Percentiles rank a stretch among this genome's conserved stretches.
These are phyloP conservation scores for Myanophis thanlyinensis DNA, from an alignment of 2,113 vertebrate species.

Conservation along the genomic window DNA sequence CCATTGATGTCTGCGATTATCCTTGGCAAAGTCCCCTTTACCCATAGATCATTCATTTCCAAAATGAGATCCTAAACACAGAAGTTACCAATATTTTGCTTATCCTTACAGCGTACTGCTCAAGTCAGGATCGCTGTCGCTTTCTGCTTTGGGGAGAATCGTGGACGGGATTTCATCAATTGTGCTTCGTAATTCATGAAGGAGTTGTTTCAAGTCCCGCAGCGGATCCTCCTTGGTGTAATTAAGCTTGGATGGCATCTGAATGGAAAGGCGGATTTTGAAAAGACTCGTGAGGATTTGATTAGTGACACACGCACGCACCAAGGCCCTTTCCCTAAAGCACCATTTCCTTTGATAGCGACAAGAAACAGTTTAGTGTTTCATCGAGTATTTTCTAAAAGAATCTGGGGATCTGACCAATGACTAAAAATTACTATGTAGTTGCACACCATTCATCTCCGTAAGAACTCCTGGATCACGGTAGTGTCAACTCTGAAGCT, in stretches of 20 bases:
- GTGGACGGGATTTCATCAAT: slow-evolving; percentile 55
- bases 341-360: not conserved
- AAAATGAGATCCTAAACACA: not conserved
- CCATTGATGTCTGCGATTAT: not conserved
- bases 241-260: slow-evolving; percentile 52
- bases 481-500: too few relatives aligned
- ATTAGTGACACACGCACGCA: not conserved
- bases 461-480: not conserved
- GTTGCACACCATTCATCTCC: not conserved
- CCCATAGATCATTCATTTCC: not conserved
- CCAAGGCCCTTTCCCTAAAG: not conserved
- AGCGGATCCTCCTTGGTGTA: slow-evolving; percentile 63
- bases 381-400: not conserved
- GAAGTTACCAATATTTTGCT: rapidly evolving
- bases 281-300: not conserved
- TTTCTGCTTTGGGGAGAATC: slow-evolving; percentile 38
- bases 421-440: not conserved
- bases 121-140: not conserved
- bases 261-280: slow-evolving; percentile 25
- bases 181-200: slow-evolving; percentile 65
- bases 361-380: not conserved
- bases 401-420: not conserved
- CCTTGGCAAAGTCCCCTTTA: not conserved
- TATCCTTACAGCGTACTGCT: slow-evolving; percentile 49
- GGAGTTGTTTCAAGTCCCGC: slow-evolving; percentile 66